Evolutionary conservation across 1,140 invertebrate genomes (phyloP).

Genomic region (Sycobia sp.): DNA sequence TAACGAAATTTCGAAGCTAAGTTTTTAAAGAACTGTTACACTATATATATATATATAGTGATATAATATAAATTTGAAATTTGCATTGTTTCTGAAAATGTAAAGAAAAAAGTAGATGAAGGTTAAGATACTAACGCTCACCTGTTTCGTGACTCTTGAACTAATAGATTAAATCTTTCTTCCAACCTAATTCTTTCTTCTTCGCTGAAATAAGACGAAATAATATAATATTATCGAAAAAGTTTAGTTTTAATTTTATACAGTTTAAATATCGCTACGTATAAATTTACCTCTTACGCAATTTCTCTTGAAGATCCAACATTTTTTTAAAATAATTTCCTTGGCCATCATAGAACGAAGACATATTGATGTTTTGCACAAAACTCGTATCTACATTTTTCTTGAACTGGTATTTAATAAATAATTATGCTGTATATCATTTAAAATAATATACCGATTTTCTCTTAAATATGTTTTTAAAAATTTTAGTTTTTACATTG

Average conservation of each 20-base stretch:
- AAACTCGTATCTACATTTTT: constrained; percentile 1
- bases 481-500: too few species aligned
- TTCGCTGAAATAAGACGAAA: constrained; percentile 44
- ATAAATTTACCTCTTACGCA: constrained; percentile 51
- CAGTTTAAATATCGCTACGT: too few species aligned
- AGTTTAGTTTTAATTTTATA: too few species aligned
- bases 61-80: too few species aligned
- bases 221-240: neutral
- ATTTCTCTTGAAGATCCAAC: constrained; percentile 53
- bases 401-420: neutral
- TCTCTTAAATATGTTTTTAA: too few species aligned
- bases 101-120: too few species aligned
- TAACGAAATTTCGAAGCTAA: too few species aligned
- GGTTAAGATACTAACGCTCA: constrained; percentile 38
- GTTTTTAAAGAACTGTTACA: too few species aligned
- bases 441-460: too few species aligned
- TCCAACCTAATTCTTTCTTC: constrained; percentile 57
- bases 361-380: constrained; percentile 38
- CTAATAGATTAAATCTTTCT: constrained; percentile 51
- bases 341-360: constrained; percentile 42
- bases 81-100: too few species aligned
- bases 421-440: too few species aligned
- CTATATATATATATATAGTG: too few species aligned
- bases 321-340: constrained; percentile 52
- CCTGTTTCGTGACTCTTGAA: constrained; percentile 53